Percentiles rank a stretch among this genome's conserved stretches.
These are phyloP conservation scores for Troilus luridus DNA, from an alignment of 2,888 invertebrate species.

Conservation along the genomic window DNA sequence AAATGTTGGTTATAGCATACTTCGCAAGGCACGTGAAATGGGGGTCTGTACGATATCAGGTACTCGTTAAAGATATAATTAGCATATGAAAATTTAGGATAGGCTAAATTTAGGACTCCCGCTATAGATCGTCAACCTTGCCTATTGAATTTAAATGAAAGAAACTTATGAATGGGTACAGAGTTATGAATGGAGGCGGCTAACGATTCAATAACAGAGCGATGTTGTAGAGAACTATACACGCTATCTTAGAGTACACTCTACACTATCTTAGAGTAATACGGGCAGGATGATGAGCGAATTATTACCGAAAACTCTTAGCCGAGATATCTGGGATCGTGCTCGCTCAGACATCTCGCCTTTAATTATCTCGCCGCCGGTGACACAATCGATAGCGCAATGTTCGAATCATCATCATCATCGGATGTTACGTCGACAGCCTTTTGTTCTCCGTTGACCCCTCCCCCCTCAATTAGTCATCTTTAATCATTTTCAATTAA, in stretches of 20 bases:
- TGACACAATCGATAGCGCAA: slow-evolving; percentile 35
- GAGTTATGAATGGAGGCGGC: slow-evolving; percentile 29
- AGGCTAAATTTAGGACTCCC: no score
- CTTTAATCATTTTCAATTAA: slow-evolving; percentile 17
- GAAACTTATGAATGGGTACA: background rate
- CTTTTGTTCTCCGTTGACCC: background rate
- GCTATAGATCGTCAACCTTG: background rate
- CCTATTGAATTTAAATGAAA: slow-evolving; percentile 16
- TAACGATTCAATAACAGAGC: background rate
- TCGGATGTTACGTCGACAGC: slow-evolving; percentile 7
- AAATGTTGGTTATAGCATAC: no score
- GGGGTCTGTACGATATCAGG: no score
- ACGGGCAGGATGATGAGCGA: slow-evolving; percentile 24
- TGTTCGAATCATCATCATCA: background rate
- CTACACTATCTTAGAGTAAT: background rate
- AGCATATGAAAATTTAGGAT: no score
- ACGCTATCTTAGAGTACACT: background rate
- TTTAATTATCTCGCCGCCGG: slow-evolving; percentile 44
- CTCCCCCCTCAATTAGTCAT: background rate
- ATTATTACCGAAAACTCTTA: slow-evolving; percentile 16
- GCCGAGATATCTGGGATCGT: slow-evolving; percentile 30
- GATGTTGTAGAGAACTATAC: background rate
- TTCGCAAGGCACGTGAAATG: no score
- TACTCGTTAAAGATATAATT: no score
- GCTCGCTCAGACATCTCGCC: background rate